phyloP scores from a whole-genome alignment of 2,113 vertebrate genomes.

The Peromyscus leucopus region DNA sequence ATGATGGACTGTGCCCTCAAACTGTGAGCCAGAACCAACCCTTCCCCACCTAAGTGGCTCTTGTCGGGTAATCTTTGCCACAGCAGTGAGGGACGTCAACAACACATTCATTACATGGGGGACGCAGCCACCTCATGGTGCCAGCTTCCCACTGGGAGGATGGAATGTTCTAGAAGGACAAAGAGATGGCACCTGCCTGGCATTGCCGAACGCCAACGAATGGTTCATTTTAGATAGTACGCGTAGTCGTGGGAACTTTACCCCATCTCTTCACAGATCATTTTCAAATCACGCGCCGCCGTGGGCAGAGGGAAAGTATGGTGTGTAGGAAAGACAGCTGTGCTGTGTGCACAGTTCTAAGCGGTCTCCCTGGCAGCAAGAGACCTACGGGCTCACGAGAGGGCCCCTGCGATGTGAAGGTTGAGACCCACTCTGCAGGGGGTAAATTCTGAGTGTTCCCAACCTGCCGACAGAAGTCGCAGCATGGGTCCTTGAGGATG shows the following conservation, averaged over 20 bases:
- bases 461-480: too few species aligned
- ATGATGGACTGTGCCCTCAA: neutral
- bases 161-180: neutral
- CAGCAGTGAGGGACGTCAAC: neutral
- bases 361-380: neutral
- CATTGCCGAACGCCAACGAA: neutral
- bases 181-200: neutral
- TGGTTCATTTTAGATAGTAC: neutral
- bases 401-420: neutral
- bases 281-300: neutral
- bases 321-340: neutral
- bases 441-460: neutral
- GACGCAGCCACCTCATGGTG: neutral
- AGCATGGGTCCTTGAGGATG: neutral
- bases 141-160: neutral
- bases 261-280: neutral
- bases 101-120: neutral
- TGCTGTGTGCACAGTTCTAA: too few species aligned
- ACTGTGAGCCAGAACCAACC: neutral
- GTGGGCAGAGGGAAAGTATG: accelerated
- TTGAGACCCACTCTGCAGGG: neutral
- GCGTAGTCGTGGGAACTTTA: neutral
- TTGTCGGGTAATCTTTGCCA: too few species aligned
- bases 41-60: neutral
- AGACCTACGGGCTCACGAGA: neutral